Evolutionary conservation across 2,797 vertebrate genomes (phyloP).

Genomic region (Poecile montanus): DNA sequence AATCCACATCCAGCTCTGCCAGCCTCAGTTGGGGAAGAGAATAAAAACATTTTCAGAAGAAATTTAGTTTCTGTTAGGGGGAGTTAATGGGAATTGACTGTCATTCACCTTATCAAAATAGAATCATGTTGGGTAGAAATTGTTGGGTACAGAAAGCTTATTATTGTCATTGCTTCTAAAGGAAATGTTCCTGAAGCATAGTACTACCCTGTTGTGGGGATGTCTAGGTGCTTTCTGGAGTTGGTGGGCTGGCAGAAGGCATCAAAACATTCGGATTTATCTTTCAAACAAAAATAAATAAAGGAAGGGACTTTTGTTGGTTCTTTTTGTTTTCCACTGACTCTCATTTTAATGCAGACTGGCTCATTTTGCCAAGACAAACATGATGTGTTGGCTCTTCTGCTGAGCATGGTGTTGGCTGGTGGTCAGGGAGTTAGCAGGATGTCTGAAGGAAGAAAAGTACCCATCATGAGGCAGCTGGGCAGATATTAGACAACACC

Average conservation of each 20-base stretch:
- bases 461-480: background rate
- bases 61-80: background rate
- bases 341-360: background rate
- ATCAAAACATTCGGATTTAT: background rate
- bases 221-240: conserved; percentile 28
- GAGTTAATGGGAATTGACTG: background rate
- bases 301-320: background rate
- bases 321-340: conserved; percentile 22
- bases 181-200: background rate
- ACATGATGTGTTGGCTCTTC: background rate
- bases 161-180: background rate
- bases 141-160: background rate
- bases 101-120: background rate
- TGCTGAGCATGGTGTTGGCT: background rate
- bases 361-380: background rate
- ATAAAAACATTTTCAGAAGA: background rate
- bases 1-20: background rate
- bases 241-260: background rate
- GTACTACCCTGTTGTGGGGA: background rate
- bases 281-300: conserved; percentile 20
- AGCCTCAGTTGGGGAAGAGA: background rate
- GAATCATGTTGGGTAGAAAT: background rate
- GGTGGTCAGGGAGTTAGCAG: background rate
- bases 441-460: background rate
- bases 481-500: background rate